Conservation (phyloP, 1,140 invertebrate species). For the Patella vulgata region DNA sequence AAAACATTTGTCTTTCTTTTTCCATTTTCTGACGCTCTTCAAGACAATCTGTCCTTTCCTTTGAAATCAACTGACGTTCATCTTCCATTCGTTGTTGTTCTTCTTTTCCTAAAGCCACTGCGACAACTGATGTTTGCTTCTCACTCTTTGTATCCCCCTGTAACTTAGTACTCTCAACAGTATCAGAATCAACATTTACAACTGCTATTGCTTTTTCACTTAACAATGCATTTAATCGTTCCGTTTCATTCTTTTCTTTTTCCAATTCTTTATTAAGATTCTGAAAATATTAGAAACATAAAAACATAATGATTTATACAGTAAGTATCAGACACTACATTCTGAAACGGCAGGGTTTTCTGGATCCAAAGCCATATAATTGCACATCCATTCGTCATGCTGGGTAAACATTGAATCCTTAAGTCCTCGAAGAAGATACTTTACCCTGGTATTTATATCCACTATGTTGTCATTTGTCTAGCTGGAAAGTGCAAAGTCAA, state of each 20-base stretch:
- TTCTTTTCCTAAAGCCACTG: conserved; percentile 19
- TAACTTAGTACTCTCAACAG: neutral
- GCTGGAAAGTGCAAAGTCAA: too few relatives aligned
- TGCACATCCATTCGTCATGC: too few relatives aligned
- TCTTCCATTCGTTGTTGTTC: conserved; percentile 29
- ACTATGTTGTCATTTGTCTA: too few relatives aligned
- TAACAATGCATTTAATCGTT: conserved; percentile 23
- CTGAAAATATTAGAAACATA: conserved; percentile 8
- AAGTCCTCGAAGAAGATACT: too few relatives aligned
- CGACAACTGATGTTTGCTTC: neutral
- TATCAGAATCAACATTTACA: conserved; percentile 4
- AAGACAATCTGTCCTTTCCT: neutral
- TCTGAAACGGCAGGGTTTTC: too few relatives aligned
- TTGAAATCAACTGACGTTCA: conserved; percentile 26
- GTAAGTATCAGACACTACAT: too few relatives aligned
- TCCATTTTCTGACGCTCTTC: conserved; percentile 33
- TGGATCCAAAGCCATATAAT: too few relatives aligned
- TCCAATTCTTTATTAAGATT: conserved; percentile 25
- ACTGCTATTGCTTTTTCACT: conserved; percentile 5
- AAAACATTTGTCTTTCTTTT: conserved; percentile 34
- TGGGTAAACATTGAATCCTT: too few relatives aligned
- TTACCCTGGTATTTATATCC: too few relatives aligned
- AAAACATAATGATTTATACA: too few relatives aligned
- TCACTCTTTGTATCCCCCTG: neutral
- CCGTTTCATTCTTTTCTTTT: conserved; percentile 21